Evolutionary conservation across 2,888 invertebrate genomes (phyloP).

Genomic region (Eurois occulta): DNA sequence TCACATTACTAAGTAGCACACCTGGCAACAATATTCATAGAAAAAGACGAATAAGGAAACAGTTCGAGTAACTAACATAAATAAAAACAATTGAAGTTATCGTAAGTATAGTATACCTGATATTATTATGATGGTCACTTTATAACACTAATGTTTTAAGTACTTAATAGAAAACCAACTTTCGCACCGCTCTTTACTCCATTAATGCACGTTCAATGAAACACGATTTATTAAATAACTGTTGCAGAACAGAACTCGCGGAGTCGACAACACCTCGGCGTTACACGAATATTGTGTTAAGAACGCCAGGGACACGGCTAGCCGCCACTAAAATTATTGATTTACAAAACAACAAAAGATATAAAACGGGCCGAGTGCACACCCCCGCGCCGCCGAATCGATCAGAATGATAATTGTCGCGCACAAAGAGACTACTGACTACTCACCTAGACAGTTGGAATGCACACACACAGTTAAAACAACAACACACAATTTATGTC

Average conservation of each 20-base stretch:
- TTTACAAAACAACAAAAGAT: conserved; percentile 91
- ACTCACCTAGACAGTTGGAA: conserved; percentile 88
- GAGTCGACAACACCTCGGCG: conserved; percentile 53
- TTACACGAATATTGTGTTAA: conserved; percentile 68
- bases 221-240: conserved; percentile 60
- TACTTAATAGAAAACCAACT: conserved; percentile 65
- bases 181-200: conserved; percentile 68
- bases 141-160: conserved; percentile 53
- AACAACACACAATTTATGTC: conserved; percentile 83
- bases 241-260: conserved; percentile 62
- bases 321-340: conserved; percentile 89
- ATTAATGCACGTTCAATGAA: conserved; percentile 64
- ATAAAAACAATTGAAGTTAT: conserved; percentile 57
- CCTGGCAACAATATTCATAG: conserved; percentile 79
- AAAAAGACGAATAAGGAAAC: conserved; percentile 43
- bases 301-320: conserved; percentile 68
- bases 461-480: conserved; percentile 86
- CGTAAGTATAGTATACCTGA: conserved; percentile 61
- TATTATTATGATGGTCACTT: conserved; percentile 62
- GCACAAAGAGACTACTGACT: conserved; percentile 88
- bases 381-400: conserved; percentile 89
- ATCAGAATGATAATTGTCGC: conserved; percentile 90
- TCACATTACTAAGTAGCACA: conserved; percentile 74
- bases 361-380: conserved; percentile 87
- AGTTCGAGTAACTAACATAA: conserved; percentile 37